Percentiles rank a stretch among this genome's conserved stretches.
Evolutionary conservation across 2,113 vertebrate species (phyloP).

Genomic region (Mystacornis crossleyi): DNA sequence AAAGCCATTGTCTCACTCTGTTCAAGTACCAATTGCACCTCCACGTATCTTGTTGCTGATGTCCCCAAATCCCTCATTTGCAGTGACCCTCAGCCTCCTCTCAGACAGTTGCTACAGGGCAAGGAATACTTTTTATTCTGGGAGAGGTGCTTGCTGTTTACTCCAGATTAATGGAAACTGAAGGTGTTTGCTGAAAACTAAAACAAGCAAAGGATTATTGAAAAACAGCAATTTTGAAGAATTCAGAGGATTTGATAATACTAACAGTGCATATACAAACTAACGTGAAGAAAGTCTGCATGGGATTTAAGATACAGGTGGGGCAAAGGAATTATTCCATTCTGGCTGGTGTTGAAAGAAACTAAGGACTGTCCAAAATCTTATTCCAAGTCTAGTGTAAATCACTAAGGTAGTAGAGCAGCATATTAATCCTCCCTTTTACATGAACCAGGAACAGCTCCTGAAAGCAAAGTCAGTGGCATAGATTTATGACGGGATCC

Average conservation of each 20-base stretch:
- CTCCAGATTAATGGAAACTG: not conserved
- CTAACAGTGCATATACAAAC: not conserved
- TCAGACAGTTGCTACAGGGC: not conserved
- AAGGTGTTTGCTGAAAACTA: not conserved
- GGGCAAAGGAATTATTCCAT: not conserved
- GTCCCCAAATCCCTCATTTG: not conserved
- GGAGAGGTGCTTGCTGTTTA: not conserved
- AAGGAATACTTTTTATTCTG: not conserved
- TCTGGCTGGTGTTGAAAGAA: conserved; percentile 52
- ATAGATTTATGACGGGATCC: conserved; percentile 38
- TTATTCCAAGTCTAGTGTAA: conserved; percentile 39
- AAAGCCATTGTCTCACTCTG: not conserved
- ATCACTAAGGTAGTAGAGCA: conserved; percentile 60
- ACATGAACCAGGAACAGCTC: conserved; percentile 24
- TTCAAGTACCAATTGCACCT: not conserved
- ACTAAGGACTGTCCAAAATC: conserved; percentile 25
- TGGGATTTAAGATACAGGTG: not conserved
- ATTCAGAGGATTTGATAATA: not conserved
- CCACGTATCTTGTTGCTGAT: too few species aligned
- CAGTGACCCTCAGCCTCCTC: not conserved
- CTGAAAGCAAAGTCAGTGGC: conserved; percentile 63
- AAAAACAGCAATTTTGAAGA: not conserved
- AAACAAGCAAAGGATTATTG: not conserved
- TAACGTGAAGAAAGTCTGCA: not conserved
- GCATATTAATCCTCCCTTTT: conserved; percentile 54